Percentiles rank a stretch among this genome's conserved stretches.
phyloP scores from a whole-genome alignment of 2,113 vertebrate genomes.

The Triplophysa rosa region DNA sequence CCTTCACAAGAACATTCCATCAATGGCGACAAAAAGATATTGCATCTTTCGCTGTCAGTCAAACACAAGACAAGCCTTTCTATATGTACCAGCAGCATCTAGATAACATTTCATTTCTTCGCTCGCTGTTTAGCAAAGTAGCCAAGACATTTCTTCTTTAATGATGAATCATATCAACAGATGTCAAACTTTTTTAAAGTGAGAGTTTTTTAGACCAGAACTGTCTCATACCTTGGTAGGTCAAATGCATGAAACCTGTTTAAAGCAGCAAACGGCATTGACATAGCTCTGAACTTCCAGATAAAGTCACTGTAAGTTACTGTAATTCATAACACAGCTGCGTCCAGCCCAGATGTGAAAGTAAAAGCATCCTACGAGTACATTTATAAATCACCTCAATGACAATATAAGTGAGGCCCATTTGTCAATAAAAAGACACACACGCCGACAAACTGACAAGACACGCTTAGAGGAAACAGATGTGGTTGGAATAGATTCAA shows the following conservation, averaged over 20 bases:
- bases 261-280: not conserved
- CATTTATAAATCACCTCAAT: not conserved
- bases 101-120: not conserved
- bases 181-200: no score
- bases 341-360: not conserved
- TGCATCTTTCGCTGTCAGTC: conserved; percentile 56
- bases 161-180: no score
- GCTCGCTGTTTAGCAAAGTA: no score
- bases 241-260: not conserved
- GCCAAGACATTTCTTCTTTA: no score
- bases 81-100: not conserved
- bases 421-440: not conserved
- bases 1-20: conserved; percentile 9
- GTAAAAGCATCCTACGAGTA: not conserved
- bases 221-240: not conserved
- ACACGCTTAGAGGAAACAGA: not conserved
- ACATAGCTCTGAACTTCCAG: not conserved
- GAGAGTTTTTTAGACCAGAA: no score
- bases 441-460: not conserved
- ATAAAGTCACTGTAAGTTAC: not conserved
- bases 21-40: conserved; percentile 47
- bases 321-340: not conserved
- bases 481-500: not conserved
- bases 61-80: conserved; percentile 14
- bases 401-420: not conserved